Evolutionary conservation across 2,113 vertebrate species (phyloP).

Genomic region (Danio rerio): GRCz12tu NC_133184.1:31879001-31879500

Average conservation of each 20-base stretch:
- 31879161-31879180: not conserved
- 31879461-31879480: not conserved
- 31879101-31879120: slow-evolving; percentile 50
- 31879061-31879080: slow-evolving; percentile 54
- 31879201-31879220: not conserved
- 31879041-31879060: slow-evolving; percentile 32
- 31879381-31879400: not conserved
- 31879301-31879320: not conserved
- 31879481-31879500: slow-evolving; percentile 21
- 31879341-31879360: not conserved
- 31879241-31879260: not conserved
- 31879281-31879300: not conserved
- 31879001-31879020: not conserved
- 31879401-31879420: not conserved
- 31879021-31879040: slow-evolving; percentile 32
- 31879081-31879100: not conserved
- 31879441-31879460: not conserved
- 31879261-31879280: not conserved
- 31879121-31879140: slow-evolving; percentile 54
- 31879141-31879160: slow-evolving; percentile 60
- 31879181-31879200: not conserved
- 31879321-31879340: not conserved
- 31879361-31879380: too few species aligned
- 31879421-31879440: not conserved
- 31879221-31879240: not conserved